Base-by-base conservation (phyloP, 2,797 vertebrate species). In the Myotis planiceps region DNA sequence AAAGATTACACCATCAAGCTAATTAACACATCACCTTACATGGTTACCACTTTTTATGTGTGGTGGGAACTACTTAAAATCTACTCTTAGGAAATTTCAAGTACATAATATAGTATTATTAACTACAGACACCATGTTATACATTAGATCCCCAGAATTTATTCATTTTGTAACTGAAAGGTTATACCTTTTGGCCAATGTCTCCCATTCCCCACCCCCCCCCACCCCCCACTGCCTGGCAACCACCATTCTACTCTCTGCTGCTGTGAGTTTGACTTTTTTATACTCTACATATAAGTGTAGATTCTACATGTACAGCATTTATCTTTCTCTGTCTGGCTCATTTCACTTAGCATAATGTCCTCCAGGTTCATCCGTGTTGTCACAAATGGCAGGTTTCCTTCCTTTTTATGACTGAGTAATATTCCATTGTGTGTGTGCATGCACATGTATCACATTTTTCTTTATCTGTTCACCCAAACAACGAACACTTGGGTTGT, bases 261-360 rank as follows among this genome's bases (percentile, higher is more conserved):
- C 51, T 86, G 58, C 63, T 79, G 27, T n/a, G 39, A 39, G 32
- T 25, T 14, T 25, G 25, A 55, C 47, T 14, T 55, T 66, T 76
- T 85, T 32, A 66, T n/a, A 75, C 21, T 76, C 29, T 32, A 34
- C 8, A 42, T 45, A 6, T 27, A 74, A 90, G 4, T 83, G 34
- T 2, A 68, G 34, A 84, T 55, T 53, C 51, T 53, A 78, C 21
- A 58, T n/a, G 75, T 45, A 51, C 6, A 78, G 45, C n/a, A 85
- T 66, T 21, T 66, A 29, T 32, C 53, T 88, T 76, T 84, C 69
- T 55, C 37, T 76, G 47, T 21, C 49, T 45, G 60, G 60, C 39
- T 92, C 66, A 47, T 76, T 78, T 58, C 76, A 71, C 63, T 89
- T 53, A 66, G 37, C 47, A 45, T 53, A 66, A 84, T 23, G 58